These are phyloP conservation scores for Linnaemya vulpina DNA, from an alignment of 2,888 invertebrate species.

Conservation along the genomic window DNA sequence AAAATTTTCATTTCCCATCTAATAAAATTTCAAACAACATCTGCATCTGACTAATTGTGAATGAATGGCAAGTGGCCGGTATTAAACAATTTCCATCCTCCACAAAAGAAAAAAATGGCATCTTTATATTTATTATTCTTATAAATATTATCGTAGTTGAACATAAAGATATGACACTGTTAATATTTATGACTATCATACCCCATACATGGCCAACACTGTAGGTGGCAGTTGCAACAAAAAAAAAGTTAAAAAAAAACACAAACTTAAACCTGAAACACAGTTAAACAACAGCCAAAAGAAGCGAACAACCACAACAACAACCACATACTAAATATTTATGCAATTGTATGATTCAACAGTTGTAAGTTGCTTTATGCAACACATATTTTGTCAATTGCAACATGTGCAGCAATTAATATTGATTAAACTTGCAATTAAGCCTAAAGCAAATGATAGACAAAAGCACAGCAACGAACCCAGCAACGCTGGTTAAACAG, in stretches of 20 bases:
- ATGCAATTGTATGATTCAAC: conserved; percentile 25
- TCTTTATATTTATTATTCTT: conserved; percentile 52
- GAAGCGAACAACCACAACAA: background rate
- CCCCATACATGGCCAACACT: conserved; percentile 48
- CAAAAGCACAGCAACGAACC: conserved; percentile 24
- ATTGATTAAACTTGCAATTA: conserved; percentile 72
- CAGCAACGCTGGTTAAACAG: background rate
- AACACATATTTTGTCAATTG: conserved; percentile 71
- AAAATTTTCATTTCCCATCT: background rate
- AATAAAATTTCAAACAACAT: background rate
- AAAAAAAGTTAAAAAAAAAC: background rate
- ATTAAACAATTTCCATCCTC: conserved; percentile 10
- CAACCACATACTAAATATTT: background rate
- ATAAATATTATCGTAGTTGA: conserved; percentile 43
- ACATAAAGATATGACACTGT: conserved; percentile 56
- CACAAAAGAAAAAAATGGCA: conserved; percentile 13
- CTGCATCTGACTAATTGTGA: background rate
- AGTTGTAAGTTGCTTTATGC: conserved; percentile 22
- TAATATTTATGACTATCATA: conserved; percentile 59
- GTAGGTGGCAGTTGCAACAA: conserved; percentile 55
- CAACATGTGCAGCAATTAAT: conserved; percentile 73
- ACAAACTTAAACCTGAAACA: conserved; percentile 8
- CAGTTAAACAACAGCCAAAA: conserved; percentile 25
- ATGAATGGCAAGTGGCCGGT: background rate
- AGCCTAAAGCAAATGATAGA: conserved; percentile 65